Conservation (phyloP, 2,797 vertebrate genomes). For the Mus spretus region DNA sequence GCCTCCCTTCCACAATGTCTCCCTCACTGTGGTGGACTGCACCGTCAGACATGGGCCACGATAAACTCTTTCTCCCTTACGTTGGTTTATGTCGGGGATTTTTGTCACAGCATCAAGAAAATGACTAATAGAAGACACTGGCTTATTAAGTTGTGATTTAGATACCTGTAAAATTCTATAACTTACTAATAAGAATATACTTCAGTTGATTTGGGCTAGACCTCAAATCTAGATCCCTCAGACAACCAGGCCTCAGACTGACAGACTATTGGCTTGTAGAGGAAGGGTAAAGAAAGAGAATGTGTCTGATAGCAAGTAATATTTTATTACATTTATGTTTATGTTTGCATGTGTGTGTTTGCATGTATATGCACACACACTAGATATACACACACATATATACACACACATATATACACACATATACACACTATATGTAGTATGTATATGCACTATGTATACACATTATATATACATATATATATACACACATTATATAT, state of each 20-base stretch:
- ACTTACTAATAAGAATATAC: not conserved
- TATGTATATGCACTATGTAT: not conserved
- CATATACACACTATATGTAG: not conserved
- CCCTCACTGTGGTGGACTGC: not conserved
- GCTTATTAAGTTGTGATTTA: not conserved
- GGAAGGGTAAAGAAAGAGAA: slow-evolving; percentile 13
- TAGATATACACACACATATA: not conserved
- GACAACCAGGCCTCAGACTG: not conserved
- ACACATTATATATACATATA: no score
- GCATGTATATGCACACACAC: not conserved
- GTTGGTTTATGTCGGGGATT: not conserved
- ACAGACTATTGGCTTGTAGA: not conserved
- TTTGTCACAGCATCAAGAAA: not conserved
- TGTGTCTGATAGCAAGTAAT: not conserved
- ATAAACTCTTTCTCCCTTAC: not conserved
- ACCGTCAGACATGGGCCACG: not conserved
- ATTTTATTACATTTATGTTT: not conserved
- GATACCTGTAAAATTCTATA: not conserved
- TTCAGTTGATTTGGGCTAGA: not conserved
- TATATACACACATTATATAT: not conserved
- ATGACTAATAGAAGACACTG: not conserved
- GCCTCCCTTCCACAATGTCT: not conserved
- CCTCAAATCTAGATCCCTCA: slow-evolving; percentile 16
- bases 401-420: no score
- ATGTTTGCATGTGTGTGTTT: not conserved